These are phyloP conservation scores for Ophion costatus DNA, from an alignment of 2,888 invertebrate species.

Conservation along the genomic window DNA sequence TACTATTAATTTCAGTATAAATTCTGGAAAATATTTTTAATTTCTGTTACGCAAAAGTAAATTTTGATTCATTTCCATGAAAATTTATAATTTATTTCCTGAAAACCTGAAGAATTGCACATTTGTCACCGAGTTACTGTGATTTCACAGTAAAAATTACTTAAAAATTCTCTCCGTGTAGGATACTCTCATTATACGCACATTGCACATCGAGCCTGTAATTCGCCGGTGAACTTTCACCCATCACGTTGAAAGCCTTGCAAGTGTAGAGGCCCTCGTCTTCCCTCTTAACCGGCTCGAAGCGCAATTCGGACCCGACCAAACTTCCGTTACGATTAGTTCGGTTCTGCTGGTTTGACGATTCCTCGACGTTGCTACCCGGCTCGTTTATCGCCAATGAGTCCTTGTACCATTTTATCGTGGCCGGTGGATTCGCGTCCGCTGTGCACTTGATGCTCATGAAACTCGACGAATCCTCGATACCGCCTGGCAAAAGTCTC, in stretches of 20 bases:
- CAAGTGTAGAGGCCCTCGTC: slow-evolving; percentile 93
- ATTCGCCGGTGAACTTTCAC: slow-evolving; percentile 85
- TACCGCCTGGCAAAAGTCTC: slow-evolving; percentile 81
- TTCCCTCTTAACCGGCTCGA: slow-evolving; percentile 85
- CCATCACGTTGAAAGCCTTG: slow-evolving; percentile 93
- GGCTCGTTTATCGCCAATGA: slow-evolving; percentile 75
- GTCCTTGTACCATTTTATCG: slow-evolving; percentile 84
- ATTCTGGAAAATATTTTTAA: no score
- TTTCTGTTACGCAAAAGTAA: no score
- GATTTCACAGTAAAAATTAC: no score
- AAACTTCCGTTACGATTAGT: slow-evolving; percentile 83
- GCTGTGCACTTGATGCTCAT: slow-evolving; percentile 84
- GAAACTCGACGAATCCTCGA: slow-evolving; percentile 85
- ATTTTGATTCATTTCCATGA: no score
- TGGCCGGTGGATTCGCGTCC: slow-evolving; percentile 86
- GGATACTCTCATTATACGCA: slow-evolving; percentile 77
- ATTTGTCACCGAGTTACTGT: no score
- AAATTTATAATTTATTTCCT: no score
- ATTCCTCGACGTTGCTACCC: slow-evolving; percentile 78
- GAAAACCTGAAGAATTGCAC: no score
- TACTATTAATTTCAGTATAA: no score
- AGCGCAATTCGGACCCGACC: slow-evolving; percentile 83
- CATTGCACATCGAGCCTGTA: slow-evolving; percentile 86
- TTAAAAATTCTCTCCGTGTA: no score
- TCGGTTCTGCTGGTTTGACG: slow-evolving; percentile 82